phyloP scores from a whole-genome alignment of 2,797 vertebrate species.

The Mallotus villosus region DNA sequence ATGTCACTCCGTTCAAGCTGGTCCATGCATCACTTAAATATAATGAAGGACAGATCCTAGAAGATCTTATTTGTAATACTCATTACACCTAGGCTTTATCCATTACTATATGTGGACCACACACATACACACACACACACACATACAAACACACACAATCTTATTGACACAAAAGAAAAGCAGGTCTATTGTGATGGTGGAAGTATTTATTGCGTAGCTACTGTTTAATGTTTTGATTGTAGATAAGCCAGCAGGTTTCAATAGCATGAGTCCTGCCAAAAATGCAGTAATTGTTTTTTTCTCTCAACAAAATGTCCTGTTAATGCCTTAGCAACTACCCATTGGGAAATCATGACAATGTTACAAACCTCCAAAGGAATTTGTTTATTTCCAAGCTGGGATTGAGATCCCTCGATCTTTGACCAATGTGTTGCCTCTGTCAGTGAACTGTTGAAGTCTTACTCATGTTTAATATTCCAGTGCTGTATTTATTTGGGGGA shows the following conservation, averaged over 20 bases:
- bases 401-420: constrained; percentile 5
- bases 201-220: constrained; percentile 58
- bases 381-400: constrained; percentile 15
- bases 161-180: constrained; percentile 30
- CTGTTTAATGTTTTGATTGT: constrained; percentile 61
- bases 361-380: constrained; percentile 37
- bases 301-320: constrained; percentile 39
- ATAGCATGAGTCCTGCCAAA: constrained; percentile 53
- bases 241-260: constrained; percentile 56
- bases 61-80: too few relatives aligned
- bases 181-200: constrained; percentile 51
- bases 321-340: constrained; percentile 46
- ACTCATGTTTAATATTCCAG: constrained; percentile 8
- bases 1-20: not conserved
- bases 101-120: not conserved
- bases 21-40: too few relatives aligned
- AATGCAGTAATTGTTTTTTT: constrained; percentile 48
- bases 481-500: constrained; percentile 7
- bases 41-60: constrained; percentile 26
- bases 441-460: constrained; percentile 9
- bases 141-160: constrained; percentile 17
- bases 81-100: too few relatives aligned
- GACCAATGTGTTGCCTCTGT: not conserved
- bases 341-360: constrained; percentile 35
- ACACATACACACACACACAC: constrained; percentile 13